Percentiles rank a stretch among this genome's conserved stretches.
Evolutionary conservation across 2,797 vertebrate species (phyloP).

Genomic region (Neosilurus mollespiculum): DNA sequence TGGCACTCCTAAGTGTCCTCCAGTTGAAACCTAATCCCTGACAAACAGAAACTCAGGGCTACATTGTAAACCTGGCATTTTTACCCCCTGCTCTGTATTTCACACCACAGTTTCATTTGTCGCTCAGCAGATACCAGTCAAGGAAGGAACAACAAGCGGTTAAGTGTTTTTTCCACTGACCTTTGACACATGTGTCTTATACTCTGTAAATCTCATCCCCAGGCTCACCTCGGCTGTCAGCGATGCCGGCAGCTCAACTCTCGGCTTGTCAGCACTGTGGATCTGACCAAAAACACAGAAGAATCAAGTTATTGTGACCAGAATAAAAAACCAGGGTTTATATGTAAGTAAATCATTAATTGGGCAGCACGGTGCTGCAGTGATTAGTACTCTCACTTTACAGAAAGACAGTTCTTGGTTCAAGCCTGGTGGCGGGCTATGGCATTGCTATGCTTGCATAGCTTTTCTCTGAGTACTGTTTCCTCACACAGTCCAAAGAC

Average conservation of each 20-base stretch:
- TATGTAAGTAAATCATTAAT: neutral
- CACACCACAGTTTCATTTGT: slow-evolving; percentile 62
- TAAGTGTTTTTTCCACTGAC: slow-evolving; percentile 67
- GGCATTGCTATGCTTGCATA: no score
- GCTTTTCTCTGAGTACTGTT: no score
- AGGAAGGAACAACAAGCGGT: slow-evolving; percentile 65
- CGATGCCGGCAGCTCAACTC: slow-evolving; percentile 50
- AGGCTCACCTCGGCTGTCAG: slow-evolving; percentile 62
- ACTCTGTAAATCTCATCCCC: slow-evolving; percentile 45
- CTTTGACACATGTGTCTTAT: slow-evolving; percentile 58
- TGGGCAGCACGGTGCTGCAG: no score
- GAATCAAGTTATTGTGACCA: slow-evolving; percentile 7
- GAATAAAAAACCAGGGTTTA: slow-evolving; percentile 8
- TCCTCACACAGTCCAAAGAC: no score
- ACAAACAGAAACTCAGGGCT: slow-evolving; percentile 36
- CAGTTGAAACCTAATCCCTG: slow-evolving; percentile 57
- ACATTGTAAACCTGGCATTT: slow-evolving; percentile 51
- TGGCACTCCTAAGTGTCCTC: slow-evolving; percentile 42
- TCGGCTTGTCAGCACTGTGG: slow-evolving; percentile 59
- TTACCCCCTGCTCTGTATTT: slow-evolving; percentile 59
- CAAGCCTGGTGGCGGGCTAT: no score
- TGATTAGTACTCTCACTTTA: no score
- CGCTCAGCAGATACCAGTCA: slow-evolving; percentile 62
- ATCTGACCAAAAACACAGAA: slow-evolving; percentile 28
- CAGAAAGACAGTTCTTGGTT: no score